These are phyloP conservation scores for Plectropomus leopardus DNA, from an alignment of 2,113 vertebrate species.

Conservation along the genomic window DNA sequence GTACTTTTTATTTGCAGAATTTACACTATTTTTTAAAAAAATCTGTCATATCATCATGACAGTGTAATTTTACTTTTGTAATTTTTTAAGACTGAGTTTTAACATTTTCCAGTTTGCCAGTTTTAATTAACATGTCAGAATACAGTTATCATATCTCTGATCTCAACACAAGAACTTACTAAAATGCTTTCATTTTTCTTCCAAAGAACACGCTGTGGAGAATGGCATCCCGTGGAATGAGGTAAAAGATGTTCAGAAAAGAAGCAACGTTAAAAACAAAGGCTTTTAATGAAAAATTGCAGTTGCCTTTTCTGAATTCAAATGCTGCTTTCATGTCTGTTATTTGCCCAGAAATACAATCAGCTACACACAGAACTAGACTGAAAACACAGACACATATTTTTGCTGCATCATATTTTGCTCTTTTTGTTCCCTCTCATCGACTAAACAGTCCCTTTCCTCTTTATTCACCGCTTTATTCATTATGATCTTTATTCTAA, in stretches of 20 bases:
- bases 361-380: not conserved
- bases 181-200: constrained; percentile 6
- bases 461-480: not conserved
- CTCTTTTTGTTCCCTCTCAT: not conserved
- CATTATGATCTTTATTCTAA: not conserved
- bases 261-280: not conserved
- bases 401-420: not conserved
- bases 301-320: not conserved
- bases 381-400: not conserved
- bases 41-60: not conserved
- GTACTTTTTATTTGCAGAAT: not conserved
- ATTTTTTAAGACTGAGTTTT: too few relatives aligned
- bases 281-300: not conserved
- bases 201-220: not conserved
- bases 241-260: constrained; percentile 39
- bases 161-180: not conserved
- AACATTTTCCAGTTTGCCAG: not conserved
- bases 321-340: not conserved
- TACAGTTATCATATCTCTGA: not conserved
- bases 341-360: not conserved
- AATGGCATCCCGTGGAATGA: constrained; percentile 15
- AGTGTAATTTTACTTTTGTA: not conserved
- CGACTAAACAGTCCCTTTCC: not conserved
- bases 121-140: not conserved
- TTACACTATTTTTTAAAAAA: too few relatives aligned